Conservation (phyloP, 2,888 invertebrate species). For the Quadroppia sp. region DNA sequence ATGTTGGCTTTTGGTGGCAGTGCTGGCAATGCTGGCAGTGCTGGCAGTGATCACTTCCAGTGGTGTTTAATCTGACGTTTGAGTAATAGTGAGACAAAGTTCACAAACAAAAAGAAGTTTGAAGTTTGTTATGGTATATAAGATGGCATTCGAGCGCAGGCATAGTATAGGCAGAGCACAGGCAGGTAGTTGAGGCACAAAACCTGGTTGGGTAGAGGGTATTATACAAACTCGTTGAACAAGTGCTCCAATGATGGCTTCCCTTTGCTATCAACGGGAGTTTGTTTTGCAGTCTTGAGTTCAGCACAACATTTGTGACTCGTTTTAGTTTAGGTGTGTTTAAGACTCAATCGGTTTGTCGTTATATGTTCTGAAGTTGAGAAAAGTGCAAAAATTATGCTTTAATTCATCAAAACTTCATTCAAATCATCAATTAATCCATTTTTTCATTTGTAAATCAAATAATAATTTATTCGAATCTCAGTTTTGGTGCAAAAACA, state of each 20-base stretch:
- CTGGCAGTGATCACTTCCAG: neutral
- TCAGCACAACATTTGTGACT: conserved; percentile 10
- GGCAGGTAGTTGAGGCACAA: neutral
- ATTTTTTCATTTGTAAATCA: neutral
- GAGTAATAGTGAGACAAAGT: conserved; percentile 33
- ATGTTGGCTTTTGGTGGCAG: too few relatives aligned
- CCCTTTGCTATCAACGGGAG: neutral
- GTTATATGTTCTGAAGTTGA: neutral
- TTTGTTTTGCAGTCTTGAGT: neutral
- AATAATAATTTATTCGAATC: neutral
- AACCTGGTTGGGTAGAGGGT: neutral
- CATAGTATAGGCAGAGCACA: neutral
- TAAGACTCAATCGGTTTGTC: neutral
- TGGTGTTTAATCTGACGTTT: conserved; percentile 17
- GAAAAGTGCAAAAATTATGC: conserved; percentile 1
- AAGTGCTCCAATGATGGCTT: conserved; percentile 13
- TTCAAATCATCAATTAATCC: neutral
- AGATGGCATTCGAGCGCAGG: neutral
- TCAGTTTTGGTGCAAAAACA: neutral
- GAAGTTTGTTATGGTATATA: neutral
- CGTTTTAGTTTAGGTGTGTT: conserved; percentile 16
- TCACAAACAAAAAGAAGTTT: conserved; percentile 17
- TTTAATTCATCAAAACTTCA: neutral
- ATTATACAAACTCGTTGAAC: conserved; percentile 9
- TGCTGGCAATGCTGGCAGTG: neutral